Base-by-base conservation (phyloP, 2,113 vertebrate species). In the Triplophysa dalaica region DNA sequence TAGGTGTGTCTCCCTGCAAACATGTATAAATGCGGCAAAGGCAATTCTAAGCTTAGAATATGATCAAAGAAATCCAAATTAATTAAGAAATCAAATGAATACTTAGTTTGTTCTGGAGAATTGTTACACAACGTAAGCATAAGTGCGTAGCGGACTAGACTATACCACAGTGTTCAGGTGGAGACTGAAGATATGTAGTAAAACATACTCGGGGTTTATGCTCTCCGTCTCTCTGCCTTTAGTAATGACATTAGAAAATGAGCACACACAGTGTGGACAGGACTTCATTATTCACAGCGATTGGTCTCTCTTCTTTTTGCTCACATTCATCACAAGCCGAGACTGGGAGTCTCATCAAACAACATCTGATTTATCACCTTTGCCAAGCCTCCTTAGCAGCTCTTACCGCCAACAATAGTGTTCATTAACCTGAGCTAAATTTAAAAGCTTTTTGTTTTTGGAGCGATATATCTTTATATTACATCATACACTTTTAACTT, bases 301-400 rank as follows among this genome's bases (percentile, higher is more conserved):
- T 29, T 29, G 29, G 9, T 73, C 65, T 70, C 66, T 78, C 58
- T 73, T 64, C 48, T 73, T 43, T 66, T 75, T 56, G 16, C 24
- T 33, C 43, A 61, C 17, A 78, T 64, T 64, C 65, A 70, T 77
- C 50, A 41, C 67, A 52, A 9, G 69, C 62, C 56, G 50, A 65
- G 13, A 70, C 62, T 76, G 73, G n/a, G 33, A 75, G 58, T 78
- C 84, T 87, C 78, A 85, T 85, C 85, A 85, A 81, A 41, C 22
- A 60, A 66, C 43, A 9, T 14, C 29, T 84, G 86, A 87, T 87
- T 68, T 82, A 87, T 84, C 76, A 54, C 54, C 65, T 50, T 63
- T 82, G 77, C 24, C 21, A 26, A 64, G 63, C 75, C 74, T 38
- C 62, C 19, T 26, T 54, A 65, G 33, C 64, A 38, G 63, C 66